These are phyloP conservation scores for Ibidorhyncha struthersii DNA, from an alignment of 2,113 vertebrate species.

Conservation along the genomic window DNA sequence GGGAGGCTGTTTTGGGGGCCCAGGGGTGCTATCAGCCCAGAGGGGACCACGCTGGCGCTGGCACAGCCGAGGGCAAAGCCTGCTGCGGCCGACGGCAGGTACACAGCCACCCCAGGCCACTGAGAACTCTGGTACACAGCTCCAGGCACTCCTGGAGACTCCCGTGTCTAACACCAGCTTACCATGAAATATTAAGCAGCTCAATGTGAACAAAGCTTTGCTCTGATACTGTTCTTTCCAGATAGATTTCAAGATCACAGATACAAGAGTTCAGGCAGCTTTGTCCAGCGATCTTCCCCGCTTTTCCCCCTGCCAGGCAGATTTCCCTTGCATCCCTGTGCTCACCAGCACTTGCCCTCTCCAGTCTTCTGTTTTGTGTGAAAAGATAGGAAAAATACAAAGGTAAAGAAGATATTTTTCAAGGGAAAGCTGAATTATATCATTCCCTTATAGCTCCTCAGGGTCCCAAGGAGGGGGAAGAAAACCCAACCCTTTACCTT, in stretches of 20 bases:
- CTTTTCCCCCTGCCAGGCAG: background rate
- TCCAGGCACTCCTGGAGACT: background rate
- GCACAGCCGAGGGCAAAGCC: background rate
- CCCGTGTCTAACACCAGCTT: background rate
- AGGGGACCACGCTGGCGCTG: too few relatives aligned
- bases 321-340: background rate
- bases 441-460: background rate
- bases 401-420: background rate
- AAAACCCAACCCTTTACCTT: background rate
- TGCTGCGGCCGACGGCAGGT: fast-evolving
- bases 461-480: too few relatives aligned
- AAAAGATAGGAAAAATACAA: background rate
- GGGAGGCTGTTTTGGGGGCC: background rate
- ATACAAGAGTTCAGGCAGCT: background rate
- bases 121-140: background rate
- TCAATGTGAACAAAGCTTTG: background rate
- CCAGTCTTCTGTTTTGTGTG: background rate
- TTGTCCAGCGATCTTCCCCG: too few relatives aligned
- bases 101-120: background rate
- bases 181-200: background rate
- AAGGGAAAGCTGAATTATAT: background rate
- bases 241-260: background rate
- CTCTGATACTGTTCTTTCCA: background rate
- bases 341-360: background rate
- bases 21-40: background rate